Evolutionary conservation across 2,797 vertebrate species (phyloP).

Genomic region (Ctenopoma multispine): DNA sequence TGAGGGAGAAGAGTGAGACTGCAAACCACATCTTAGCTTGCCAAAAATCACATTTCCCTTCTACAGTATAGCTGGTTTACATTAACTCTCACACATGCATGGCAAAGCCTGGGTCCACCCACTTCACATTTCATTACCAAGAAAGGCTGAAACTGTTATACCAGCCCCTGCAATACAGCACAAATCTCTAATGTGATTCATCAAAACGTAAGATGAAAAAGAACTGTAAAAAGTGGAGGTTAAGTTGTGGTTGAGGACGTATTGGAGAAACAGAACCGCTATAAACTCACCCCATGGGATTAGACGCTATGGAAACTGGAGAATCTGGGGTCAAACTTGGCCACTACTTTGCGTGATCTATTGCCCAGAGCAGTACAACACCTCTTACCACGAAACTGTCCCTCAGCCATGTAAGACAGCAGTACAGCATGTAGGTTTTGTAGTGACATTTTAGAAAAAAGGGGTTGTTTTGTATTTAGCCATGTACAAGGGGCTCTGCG

Average conservation of each 20-base stretch:
- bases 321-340: conserved; percentile 60
- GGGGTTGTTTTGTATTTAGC: background rate
- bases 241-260: conserved; percentile 30
- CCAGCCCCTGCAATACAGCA: conserved; percentile 52
- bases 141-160: conserved; percentile 67
- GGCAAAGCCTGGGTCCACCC: conserved; percentile 66
- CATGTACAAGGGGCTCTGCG: background rate
- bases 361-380: conserved; percentile 43
- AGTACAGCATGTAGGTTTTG: background rate
- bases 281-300: conserved; percentile 55
- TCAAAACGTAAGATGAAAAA: conserved; percentile 59
- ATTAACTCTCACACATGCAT: conserved; percentile 77
- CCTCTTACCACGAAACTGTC: conserved; percentile 24
- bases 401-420: conserved; percentile 7
- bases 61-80: conserved; percentile 77
- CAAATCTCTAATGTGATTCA: conserved; percentile 54
- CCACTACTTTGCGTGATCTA: conserved; percentile 64
- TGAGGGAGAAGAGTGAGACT: conserved; percentile 68
- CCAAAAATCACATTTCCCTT: conserved; percentile 81
- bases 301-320: conserved; percentile 61
- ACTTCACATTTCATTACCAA: conserved; percentile 79
- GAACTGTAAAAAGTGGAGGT: conserved; percentile 49
- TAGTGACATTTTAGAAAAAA: background rate
- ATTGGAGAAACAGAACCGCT: conserved; percentile 12
- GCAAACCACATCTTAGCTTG: conserved; percentile 72